phyloP scores from a whole-genome alignment of 2,113 vertebrate genomes.

The Hiodon alosoides region DNA sequence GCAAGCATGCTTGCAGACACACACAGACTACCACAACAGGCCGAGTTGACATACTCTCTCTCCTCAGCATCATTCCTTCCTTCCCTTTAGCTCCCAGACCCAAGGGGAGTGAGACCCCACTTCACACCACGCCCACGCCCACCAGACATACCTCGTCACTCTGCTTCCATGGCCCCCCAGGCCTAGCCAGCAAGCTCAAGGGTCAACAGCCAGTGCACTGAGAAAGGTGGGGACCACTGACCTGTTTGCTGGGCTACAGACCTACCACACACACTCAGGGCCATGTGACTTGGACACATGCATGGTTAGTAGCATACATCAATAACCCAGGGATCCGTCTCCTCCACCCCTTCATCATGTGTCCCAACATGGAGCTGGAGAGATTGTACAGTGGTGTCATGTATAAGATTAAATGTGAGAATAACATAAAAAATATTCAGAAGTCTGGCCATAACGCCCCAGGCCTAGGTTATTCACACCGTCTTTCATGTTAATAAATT shows the following conservation, averaged over 20 bases:
- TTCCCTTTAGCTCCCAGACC: too few species aligned
- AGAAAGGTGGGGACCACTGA: conserved; percentile 70
- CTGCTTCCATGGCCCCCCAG: conserved; percentile 52
- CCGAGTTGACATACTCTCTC: conserved; percentile 18
- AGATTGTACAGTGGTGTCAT: too few species aligned
- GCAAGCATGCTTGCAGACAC: neutral
- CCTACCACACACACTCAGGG: conserved; percentile 45
- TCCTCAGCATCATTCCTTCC: neutral
- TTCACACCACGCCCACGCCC: conserved; percentile 31
- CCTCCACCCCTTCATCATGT: neutral
- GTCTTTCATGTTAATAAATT: too few species aligned
- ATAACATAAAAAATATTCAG: too few species aligned
- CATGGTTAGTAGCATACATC: too few species aligned
- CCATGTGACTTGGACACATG: too few species aligned
- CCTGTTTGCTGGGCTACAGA: conserved; percentile 49
- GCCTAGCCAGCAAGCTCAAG: conserved; percentile 59
- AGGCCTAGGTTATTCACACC: too few species aligned
- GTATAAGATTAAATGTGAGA: too few species aligned
- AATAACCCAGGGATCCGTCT: neutral
- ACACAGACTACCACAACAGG: conserved; percentile 24
- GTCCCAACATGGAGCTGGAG: conserved; percentile 11
- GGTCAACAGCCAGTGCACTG: conserved; percentile 66
- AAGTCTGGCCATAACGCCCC: too few species aligned
- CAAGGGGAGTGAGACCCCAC: conserved; percentile 31
- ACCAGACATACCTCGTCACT: conserved; percentile 49